Base-by-base conservation (phyloP, 64 coral and sea anemone species). In the Actinia equina region DNA sequence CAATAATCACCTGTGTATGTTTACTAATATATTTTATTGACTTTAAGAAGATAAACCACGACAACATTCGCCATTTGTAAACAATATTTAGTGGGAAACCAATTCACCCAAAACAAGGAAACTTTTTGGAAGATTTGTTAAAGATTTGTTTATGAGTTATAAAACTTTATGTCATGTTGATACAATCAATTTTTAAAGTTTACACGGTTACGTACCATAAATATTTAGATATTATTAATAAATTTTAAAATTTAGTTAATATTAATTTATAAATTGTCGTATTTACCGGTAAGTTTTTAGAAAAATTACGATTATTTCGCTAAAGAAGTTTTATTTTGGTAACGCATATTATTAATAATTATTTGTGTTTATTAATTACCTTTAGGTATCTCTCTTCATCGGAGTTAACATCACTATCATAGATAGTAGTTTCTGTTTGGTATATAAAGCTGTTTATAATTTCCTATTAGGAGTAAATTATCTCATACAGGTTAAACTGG, bases 301-400 rank as follows among this genome's bases (percentile, higher is more conserved):
- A 65, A 5, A 65, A n/a, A n/a, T 65, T 23, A 65, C 0, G n/a
- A 0, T n/a, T 7, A 65, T n/a, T 65, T 37, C 5, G n/a, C 7
- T 0, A 9, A 23, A 65, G 30, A 23, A n/a, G 6, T 5, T 65
- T 65, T 23, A 65, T 65, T 23, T 23, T 65, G 25, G 7, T 6
- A 23, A n/a, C 7, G 7, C 8, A 27, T 71, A 71, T 71, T 71
- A 37, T 37, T 27, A 14, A 71, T 23, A 17, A 71, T 71, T 37
- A 71, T 71, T 71, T 13, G 69, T 14, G 69, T 14, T 71, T 71
- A 71, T 14, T 41, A 74, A 74, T 74, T 81, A 81, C 78, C 78
- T 81, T 52, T 7, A 52, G 42, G 18, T 49, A 52, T 52, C 44
- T 20, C 6, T 81, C 78, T 49, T 81, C 78, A 81, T 17, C 26